Conservation (phyloP, 2,888 invertebrate genomes). For the Hesperia comma region DNA sequence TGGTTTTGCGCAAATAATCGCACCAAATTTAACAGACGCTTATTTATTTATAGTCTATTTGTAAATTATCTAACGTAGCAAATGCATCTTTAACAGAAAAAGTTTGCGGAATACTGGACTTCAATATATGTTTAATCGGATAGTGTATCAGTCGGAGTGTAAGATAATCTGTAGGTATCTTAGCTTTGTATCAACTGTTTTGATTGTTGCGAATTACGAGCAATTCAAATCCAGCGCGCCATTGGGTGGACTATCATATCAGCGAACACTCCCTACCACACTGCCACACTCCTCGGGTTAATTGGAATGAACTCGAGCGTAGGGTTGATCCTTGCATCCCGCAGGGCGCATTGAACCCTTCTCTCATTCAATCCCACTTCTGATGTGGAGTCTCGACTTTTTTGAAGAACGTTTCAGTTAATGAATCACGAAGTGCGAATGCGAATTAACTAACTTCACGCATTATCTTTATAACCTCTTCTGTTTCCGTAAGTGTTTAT, state of each 20-base stretch:
- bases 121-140: too few relatives aligned
- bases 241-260: conserved; percentile 12
- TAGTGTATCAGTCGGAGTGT: too few relatives aligned
- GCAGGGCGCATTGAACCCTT: not conserved
- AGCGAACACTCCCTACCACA: conserved; percentile 13
- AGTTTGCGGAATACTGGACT: too few relatives aligned
- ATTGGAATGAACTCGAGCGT: conserved; percentile 1
- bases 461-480: too few relatives aligned
- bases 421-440: too few relatives aligned
- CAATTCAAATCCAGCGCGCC: conserved; percentile 1
- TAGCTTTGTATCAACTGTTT: conserved; percentile 8
- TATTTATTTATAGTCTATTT: too few relatives aligned
- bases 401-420: not conserved
- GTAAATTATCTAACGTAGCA: too few relatives aligned
- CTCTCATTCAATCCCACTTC: not conserved
- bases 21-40: too few relatives aligned
- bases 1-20: too few relatives aligned
- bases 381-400: not conserved
- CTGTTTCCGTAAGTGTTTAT: too few relatives aligned
- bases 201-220: conserved; percentile 14
- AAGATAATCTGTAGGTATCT: not conserved
- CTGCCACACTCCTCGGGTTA: conserved; percentile 20
- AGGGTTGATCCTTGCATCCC: conserved; percentile 7
- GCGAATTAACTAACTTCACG: too few relatives aligned
- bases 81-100: too few relatives aligned